Percentiles rank a stretch among this genome's conserved stretches.
phyloP scores from a whole-genome alignment of 2,113 vertebrate species.

The Peromyscus californicus region DNA sequence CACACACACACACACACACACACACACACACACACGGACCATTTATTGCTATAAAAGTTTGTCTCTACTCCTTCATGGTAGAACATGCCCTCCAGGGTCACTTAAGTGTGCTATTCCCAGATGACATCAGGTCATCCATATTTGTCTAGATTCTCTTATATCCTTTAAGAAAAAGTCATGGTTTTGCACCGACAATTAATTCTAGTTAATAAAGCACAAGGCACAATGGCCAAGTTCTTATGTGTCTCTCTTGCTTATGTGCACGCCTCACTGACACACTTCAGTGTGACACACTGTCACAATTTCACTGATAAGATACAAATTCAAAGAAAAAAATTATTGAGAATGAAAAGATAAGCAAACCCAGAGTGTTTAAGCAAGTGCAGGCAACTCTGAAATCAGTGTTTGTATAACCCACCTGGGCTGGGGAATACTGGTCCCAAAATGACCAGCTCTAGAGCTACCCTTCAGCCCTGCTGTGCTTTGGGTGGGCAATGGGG shows the following conservation, averaged over 20 bases:
- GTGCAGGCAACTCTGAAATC: not conserved
- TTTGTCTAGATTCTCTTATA: not conserved
- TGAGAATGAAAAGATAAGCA: not conserved
- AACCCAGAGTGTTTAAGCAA: not conserved
- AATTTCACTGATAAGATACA: not conserved
- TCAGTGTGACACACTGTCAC: not conserved
- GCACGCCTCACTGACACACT: not conserved
- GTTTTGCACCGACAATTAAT: not conserved
- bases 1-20: too few relatives aligned
- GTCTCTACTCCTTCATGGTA: not conserved
- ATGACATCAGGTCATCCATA: not conserved
- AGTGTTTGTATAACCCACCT: not conserved
- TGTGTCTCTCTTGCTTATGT: not conserved
- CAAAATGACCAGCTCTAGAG: not conserved
- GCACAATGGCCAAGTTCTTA: rapidly evolving
- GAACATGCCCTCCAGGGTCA: not conserved
- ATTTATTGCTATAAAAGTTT: not conserved
- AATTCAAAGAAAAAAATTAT: not conserved
- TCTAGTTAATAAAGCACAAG: not conserved
- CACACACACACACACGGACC: too few relatives aligned
- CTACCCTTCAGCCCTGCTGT: not conserved
- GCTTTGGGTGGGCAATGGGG: not conserved
- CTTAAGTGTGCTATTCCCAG: not conserved
- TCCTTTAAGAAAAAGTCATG: not conserved
- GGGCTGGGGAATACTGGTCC: not conserved